phyloP scores from a whole-genome alignment of 2,113 vertebrate genomes.

The Heterotis niloticus region DNA sequence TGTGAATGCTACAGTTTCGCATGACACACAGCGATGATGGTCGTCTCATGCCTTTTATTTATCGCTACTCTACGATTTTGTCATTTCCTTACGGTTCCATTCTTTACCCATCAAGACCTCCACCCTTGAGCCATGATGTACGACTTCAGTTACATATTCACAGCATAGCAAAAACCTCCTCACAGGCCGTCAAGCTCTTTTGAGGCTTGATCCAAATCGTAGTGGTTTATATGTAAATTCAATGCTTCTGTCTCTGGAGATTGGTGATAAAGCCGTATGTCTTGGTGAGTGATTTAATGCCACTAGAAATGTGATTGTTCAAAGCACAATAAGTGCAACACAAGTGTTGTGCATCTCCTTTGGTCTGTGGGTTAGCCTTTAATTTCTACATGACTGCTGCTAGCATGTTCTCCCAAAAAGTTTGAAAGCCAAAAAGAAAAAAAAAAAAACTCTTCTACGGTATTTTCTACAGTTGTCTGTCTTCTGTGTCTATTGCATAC shows the following conservation, averaged over 20 bases:
- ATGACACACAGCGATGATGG: too few species aligned
- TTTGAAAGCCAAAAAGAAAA: too few species aligned
- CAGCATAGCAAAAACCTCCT: neutral
- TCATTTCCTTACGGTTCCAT: neutral
- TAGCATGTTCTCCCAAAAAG: too few species aligned
- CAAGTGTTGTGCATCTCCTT: neutral
- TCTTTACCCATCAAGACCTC: neutral
- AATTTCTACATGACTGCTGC: too few species aligned
- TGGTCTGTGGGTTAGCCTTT: neutral
- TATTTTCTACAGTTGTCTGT: too few species aligned
- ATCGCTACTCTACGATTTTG: neutral
- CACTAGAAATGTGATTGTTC: neutral
- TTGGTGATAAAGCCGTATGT: neutral
- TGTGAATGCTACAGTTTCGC: neutral
- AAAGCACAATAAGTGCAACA: too few species aligned
- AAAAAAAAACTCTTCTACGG: too few species aligned
- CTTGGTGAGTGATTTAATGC: neutral
- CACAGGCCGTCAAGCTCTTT: neutral
- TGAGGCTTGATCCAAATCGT: neutral
- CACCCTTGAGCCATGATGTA: neutral
- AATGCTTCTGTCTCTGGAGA: neutral
- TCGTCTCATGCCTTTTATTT: neutral
- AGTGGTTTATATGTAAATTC: conserved; percentile 1
- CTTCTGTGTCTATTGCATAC: too few species aligned
- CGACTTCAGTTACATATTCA: neutral